Base-by-base conservation (phyloP, 2,113 vertebrate genomes). In the Microcebus murinus region DNA sequence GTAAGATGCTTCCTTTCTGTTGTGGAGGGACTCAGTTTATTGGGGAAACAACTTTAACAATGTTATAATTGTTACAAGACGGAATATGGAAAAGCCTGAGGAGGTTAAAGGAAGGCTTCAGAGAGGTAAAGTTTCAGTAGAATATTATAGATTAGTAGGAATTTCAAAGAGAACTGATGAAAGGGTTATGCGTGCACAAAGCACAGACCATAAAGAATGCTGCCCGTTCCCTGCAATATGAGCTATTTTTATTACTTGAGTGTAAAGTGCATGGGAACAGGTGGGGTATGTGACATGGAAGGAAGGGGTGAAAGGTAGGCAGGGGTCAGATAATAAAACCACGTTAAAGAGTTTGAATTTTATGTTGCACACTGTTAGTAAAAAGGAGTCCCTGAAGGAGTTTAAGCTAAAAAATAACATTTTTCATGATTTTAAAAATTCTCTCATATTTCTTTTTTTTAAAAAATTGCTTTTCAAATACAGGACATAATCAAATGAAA, bases 31-130 rank as follows among this genome's bases (percentile, higher is more conserved):
- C 39, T 77, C 52, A 42, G 34, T 84, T 90, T 55, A 92, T 4
- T 52, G n/a, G 83, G 48, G 23, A 93, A 90, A 95, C 65, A 89
- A 85, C 29, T 77, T 93, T 45, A 95, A 91, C 71, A 57, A 71
- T 4, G 65, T 73, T 27, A 25, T 81, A 85, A 93, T 12, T 93
- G 63, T 42, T 90, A 6, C 34, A 88, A 84, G 83, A 57, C 18
- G 95, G 59, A 70, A 86, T 36, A 80, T 12, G 23, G 70, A 82
- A 91, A 80, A 93, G 45, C 31, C 27, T 86, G 13, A 61, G 23
- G 45, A 52, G 6, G 42, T 84, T 74, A 85, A 57, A 42, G 3
- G 45, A 93, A 86, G 74, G 11, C 87, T 94, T 71, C 34, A 48
- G 23, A 21, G 4, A 93, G 27, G 82, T 50, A 52, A 95, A 79